Evolutionary conservation across 1,140 invertebrate species (phyloP).

Genomic region (Pseudachorutes palmiensis): DNA sequence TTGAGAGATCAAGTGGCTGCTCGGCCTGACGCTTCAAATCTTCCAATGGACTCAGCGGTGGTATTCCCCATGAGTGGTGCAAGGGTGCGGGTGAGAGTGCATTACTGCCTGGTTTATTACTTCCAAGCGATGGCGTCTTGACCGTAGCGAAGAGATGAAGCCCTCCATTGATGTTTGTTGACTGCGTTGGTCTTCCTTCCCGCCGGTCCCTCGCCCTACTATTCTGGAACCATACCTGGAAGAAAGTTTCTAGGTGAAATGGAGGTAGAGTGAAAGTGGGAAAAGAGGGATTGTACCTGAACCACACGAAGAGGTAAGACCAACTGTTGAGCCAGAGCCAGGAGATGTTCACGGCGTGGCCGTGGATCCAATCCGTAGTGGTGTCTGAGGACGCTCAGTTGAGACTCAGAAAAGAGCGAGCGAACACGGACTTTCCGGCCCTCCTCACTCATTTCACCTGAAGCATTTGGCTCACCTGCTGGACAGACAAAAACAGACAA

Average conservation of each 20-base stretch:
- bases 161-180: constrained; percentile 9
- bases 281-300: constrained; percentile 58
- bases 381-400: constrained; percentile 74
- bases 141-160: background rate
- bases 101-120: background rate
- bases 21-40: constrained; percentile 43
- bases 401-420: constrained; percentile 87
- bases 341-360: constrained; percentile 86
- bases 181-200: constrained; percentile 51
- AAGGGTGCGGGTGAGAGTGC: background rate
- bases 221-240: constrained; percentile 88
- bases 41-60: background rate
- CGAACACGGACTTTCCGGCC: constrained; percentile 73
- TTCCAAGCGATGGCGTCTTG: background rate
- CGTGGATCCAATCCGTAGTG: constrained; percentile 82
- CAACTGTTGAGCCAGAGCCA: constrained; percentile 77
- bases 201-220: constrained; percentile 82
- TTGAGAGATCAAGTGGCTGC: constrained; percentile 79
- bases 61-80: background rate
- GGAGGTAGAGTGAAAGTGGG: background rate
- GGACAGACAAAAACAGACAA: background rate
- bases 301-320: constrained; percentile 86
- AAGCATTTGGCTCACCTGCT: constrained; percentile 38
- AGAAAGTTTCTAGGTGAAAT: constrained; percentile 17
- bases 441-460: constrained; percentile 43